Evolutionary conservation across 2,113 vertebrate genomes (phyloP).

Genomic region (Notiomystis cincta): DNA sequence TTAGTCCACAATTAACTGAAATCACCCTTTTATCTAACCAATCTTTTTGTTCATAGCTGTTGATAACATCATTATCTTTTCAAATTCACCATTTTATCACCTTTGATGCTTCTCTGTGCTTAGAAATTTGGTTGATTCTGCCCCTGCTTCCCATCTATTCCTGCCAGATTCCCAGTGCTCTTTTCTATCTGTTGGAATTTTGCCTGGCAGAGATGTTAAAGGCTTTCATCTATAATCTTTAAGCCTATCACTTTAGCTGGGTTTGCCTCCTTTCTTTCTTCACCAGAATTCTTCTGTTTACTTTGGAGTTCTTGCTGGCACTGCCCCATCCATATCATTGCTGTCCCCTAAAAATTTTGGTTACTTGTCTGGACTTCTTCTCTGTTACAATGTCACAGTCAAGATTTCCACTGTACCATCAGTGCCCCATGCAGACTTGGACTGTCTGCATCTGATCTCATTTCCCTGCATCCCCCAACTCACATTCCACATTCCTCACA

Average conservation of each 20-base stretch:
- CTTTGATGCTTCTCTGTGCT: background rate
- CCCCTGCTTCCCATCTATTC: background rate
- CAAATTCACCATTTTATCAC: background rate
- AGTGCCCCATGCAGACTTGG: background rate
- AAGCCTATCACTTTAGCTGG: background rate
- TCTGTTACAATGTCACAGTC: conserved; percentile 26
- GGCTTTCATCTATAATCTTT: background rate
- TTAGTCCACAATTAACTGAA: background rate
- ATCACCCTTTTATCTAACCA: background rate
- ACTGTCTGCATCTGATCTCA: conserved; percentile 13
- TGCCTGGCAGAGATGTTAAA: background rate
- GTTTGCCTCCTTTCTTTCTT: background rate
- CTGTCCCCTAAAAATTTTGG: background rate
- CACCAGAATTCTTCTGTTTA: background rate
- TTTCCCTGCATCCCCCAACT: conserved; percentile 22
- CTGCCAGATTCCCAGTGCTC: background rate
- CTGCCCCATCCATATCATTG: rapidly evolving
- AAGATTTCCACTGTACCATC: background rate
- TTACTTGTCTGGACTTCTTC: background rate
- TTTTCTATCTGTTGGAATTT: background rate
- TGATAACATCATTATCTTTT: background rate
- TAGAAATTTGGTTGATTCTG: background rate
- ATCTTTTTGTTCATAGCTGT: background rate
- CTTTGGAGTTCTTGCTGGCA: background rate
- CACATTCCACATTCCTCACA: conserved; percentile 63